Evolutionary conservation across 2,113 vertebrate species (phyloP), one percentile per base, ranked within the genome.

Genomic region (Corythaixoides concolor): DNA sequence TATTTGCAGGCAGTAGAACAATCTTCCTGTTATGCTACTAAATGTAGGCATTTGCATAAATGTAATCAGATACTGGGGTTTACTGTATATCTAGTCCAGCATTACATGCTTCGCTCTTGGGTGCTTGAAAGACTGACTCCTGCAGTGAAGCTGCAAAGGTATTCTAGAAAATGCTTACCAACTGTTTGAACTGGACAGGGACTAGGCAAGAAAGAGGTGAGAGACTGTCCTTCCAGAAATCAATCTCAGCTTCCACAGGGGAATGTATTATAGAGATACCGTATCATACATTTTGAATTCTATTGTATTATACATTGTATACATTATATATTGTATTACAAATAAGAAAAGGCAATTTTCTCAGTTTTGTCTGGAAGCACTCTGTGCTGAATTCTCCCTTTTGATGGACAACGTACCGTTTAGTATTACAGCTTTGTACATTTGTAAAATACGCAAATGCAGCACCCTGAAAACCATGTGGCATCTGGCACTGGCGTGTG

Each of bases 1-100:
- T 41, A 90, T 84, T 86, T 93, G 59, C 90, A 90, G 88, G 79
- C 85, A 80, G 63, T 91, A 77, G 93, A 95, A 80, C 59, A 88
- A 83, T 74, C 79, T 93, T 64, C 76, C 83, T 74, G 45, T 85
- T 90, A 88, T 86, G 86, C 86, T 86, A 88, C 94, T 90, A 95
- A 94, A 96, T 53, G 76, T 12, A 45, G 59, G 45, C 13, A 88
- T 97, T 93, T 93, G 90, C 88, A 83, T 82, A 92, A 94, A 88
- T 69, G 35, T 68, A 53, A 93, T 95, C 94, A 88, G 83, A 69
- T 80, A 50, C 66, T 66, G 75, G 56, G 67, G 39, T 41, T 83
- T 60, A 4, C 8, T 35, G 66, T 23, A 11, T 49, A 18, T 2
- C 2, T 24, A 88, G 88, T 53, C 53, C 4, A 1, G 35, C 7